Evolutionary conservation across 2,888 invertebrate genomes (phyloP), one percentile per base, ranked within the genome.

Genomic region (Andrena bicolor): DNA sequence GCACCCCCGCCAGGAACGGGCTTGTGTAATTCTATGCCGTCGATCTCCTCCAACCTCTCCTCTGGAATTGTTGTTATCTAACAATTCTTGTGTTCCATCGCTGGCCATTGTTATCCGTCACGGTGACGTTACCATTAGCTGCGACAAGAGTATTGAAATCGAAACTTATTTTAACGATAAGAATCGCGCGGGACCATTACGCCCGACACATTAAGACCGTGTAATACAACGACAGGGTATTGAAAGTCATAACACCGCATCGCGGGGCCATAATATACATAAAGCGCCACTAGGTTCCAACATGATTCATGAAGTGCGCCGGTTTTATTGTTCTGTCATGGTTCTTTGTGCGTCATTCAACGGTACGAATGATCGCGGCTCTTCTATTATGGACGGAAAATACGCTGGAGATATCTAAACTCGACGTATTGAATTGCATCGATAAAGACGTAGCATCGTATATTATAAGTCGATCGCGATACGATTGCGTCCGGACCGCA

Each of bases 311-410:
- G 60, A 65, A 70, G 74, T 74, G 64, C 73, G 35, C 41, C 48
- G 73, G 73, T 81, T 81, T 81, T 81, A 81, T 80, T 80, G 81
- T 81, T 81, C 81, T 81, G 73, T 80, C 81, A 73, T 51, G 68
- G 64, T 35, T 60, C 73, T 69, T 51, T 81, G 80, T 79, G 72
- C 56, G 64, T 81, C 73, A 73, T 60, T 81, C 69, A 66, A 30
- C 63, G 63, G 53, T 65, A 74, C 64, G 73, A 81, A 81, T 80
- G 64, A 80, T 74, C 64, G 35, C 35, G 41, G 72, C 64, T 64
- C 51, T 49, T 64, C 70, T 35, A 48, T 63, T 77, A 53, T 61
- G 66, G 51, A 66, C 65, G 51, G 26, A 53, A 72, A 35, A 35
- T 61, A 30, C 49, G 69, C 69, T 69, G 63, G 49, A 80, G 58